Base-by-base conservation (phyloP, 2,113 vertebrate genomes). In the Daphoenositta chrysoptera region DNA sequence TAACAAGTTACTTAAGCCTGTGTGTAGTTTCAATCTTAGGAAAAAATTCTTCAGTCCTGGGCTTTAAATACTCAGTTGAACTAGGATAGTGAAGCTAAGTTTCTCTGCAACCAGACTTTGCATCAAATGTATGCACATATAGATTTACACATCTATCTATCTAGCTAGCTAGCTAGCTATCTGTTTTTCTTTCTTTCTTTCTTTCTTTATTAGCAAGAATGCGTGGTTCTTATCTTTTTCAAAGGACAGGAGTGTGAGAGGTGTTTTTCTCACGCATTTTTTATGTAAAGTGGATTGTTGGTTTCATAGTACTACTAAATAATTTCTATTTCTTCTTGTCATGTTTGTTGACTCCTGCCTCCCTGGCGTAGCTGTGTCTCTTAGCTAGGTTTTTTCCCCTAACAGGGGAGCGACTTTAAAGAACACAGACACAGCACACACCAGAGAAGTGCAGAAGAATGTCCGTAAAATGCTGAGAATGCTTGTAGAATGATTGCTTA, bases 1-100 rank as follows among this genome's bases (percentile, higher is more conserved):
- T 94, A 95, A 94, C 71, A 88, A 92, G 85, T n/a, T 88, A 86
- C 90, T 83, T 94, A 83, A 78, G 10, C 21, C 30, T 73, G 13
- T 93, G 76, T 63, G 76, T 95, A 35, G 28, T 70, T 94, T 82
- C 75, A 53, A 35, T 33, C 12, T 81, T 53, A 61, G 18, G 27
- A 71, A 63, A 54, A 88, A 95, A 75, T 45, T 80, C 56, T 75
- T 78, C 63, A 84, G 44, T 44, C 17, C 3, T 64, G 31, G 51
- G 17, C n/a, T 91, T 92, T 81, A 70, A 90, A 71, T 71, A 73
- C 8, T 58, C 24, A 60, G 7, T 17, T 66, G 63, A 88, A 77
- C 37, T 44, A 37, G 8, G n/a, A 51, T 21, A 21, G 1, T 58
- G 42, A 71, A 91, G 24, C 10, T 10, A 63, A 69, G 14, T 71